These are phyloP conservation scores for Seira musarum DNA, from an alignment of 2,888 invertebrate genomes.

Conservation along the genomic window DNA sequence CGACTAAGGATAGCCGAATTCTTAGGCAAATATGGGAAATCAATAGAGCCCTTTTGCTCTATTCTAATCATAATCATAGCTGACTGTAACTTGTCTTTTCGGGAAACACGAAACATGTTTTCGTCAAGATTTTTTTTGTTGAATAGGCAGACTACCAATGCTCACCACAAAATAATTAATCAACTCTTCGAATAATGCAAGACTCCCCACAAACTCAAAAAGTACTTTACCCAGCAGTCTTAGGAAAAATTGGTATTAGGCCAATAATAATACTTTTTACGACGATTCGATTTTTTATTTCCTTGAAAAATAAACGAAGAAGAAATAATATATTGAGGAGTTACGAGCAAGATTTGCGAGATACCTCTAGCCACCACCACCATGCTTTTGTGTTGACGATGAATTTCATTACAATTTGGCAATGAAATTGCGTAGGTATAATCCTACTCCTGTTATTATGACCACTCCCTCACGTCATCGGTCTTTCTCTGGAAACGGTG, in stretches of 20 bases:
- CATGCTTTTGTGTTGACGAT: no score
- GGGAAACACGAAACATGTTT: neutral
- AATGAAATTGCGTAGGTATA: conserved; percentile 26
- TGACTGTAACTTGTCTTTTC: conserved; percentile 22
- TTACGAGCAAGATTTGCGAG: neutral
- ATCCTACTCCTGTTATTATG: conserved; percentile 40
- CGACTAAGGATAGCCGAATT: no score
- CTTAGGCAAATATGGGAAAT: no score
- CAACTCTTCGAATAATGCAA: neutral
- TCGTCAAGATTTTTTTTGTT: neutral
- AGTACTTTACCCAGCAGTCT: no score
- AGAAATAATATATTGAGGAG: conserved; percentile 4
- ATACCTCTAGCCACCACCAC: neutral
- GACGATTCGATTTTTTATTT: conserved; percentile 24
- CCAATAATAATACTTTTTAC: conserved; percentile 28
- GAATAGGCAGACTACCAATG: neutral
- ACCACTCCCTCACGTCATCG: conserved; percentile 50
- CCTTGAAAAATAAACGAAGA: conserved; percentile 2
- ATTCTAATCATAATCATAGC: conserved; percentile 13
- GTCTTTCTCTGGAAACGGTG: conserved; percentile 32
- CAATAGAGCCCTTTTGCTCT: neutral
- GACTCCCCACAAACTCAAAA: neutral
- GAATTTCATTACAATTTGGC: conserved; percentile 27
- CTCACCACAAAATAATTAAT: conserved; percentile 18
- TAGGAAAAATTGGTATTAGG: neutral